These are phyloP conservation scores for Centrocercus urophasianus DNA, from an alignment of 2,113 vertebrate genomes.

Conservation along the genomic window DNA sequence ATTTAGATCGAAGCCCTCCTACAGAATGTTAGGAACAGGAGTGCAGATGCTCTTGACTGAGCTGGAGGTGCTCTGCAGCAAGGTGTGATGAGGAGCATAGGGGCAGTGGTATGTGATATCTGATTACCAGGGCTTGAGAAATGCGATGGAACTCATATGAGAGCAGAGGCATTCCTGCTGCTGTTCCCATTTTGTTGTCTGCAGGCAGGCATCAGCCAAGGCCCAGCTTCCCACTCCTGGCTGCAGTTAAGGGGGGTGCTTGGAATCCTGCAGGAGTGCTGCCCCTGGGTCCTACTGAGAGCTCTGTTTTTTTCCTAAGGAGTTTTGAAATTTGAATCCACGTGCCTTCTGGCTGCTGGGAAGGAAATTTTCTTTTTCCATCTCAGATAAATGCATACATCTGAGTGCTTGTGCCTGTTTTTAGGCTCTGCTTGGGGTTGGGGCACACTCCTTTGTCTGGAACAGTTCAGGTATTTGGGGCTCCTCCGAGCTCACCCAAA, in stretches of 20 bases:
- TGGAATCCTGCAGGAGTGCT: background rate
- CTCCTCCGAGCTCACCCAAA: background rate
- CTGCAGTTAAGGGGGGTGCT: background rate
- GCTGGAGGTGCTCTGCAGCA: background rate
- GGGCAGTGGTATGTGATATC: background rate
- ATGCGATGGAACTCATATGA: background rate
- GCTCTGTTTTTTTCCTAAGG: background rate
- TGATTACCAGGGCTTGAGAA: background rate
- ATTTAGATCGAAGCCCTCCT: accelerated
- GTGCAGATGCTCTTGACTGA: accelerated
- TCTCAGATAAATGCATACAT: background rate
- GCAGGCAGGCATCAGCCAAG: accelerated
- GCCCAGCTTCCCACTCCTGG: background rate
- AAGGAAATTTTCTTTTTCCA: constrained; percentile 19
- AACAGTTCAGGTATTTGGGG: background rate
- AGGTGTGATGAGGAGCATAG: background rate
- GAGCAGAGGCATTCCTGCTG: background rate
- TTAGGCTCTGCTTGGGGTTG: background rate
- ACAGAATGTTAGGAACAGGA: accelerated
- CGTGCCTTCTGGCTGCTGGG: constrained; percentile 10
- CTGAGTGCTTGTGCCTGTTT: background rate
- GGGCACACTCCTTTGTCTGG: background rate
- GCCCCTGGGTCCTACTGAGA: background rate
- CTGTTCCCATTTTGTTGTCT: background rate
- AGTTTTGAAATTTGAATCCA: constrained; percentile 22